Base-by-base conservation (phyloP, 2,113 vertebrate species). In the Microtus richardsoni region DNA sequence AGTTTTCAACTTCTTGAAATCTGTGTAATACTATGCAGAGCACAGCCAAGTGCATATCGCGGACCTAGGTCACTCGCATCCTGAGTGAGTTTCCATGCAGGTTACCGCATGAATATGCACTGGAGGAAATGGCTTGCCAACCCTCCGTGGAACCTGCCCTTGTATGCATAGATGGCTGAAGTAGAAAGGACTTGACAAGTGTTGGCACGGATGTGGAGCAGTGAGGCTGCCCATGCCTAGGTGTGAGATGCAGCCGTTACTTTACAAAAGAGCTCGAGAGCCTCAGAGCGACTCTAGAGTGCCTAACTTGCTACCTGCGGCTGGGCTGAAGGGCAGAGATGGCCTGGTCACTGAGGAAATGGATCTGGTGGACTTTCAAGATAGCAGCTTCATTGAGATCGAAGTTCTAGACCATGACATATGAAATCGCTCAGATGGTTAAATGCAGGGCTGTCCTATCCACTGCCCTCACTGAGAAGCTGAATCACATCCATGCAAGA, bases 121-220 rank as follows among this genome's bases (percentile, higher is more conserved):
- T 9, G 14, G 33, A 7, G 22, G 74, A 71, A 36, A 10, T 44
- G 17, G 26, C 11, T 14, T 1, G 0, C 33, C 30, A 12, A 1
- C 13, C 26, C 14, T 36, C 26, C 14, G 19, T 1, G 58, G 75
- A 19, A 22, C 64, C 1, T 24, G 30, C 4, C 30, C 64, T 58
- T 49, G 64, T 8, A 13, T 28, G n/a, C 26, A 8, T 14, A 10
- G 10, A 26, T 28, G 54, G 36, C 36, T 52, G 22, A 49, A 13
- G 1, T 14, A 3, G 47, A 58, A 60, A 21, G 36, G 54, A 49
- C 0, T 7, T 41, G n/a, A 10, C 7, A 13, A 21, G 17, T 36
- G 36, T 19, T 7, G 36, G 5, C 5, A 4, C 7, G 41, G 41
- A 24, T 7, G 58, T 14, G 28, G 88, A 7, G 28, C 49, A n/a